Evolutionary conservation across 2,888 invertebrate genomes (phyloP), one percentile per base, ranked within the genome.

Genomic region (Sabellastarte sp.): DNA sequence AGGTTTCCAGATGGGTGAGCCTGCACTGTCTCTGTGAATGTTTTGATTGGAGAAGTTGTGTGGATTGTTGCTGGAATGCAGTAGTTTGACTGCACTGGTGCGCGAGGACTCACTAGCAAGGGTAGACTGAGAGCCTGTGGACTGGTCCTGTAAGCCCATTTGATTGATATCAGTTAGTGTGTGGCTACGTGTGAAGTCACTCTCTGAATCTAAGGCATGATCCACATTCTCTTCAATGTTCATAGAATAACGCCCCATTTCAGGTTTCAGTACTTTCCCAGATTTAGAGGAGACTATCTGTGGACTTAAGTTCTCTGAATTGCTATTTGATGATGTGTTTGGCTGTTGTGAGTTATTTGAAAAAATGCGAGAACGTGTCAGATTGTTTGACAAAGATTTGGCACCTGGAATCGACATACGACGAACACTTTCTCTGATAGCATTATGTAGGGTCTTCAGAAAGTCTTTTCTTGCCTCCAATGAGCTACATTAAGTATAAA

Each of bases 1-100:
- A 87, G 94, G 94, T 90, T 95, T 95, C 95, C 95, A 96, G 87
- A 96, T 92, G 86, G 95, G 95, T 87, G 95, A 95, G 88, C 95
- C 94, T 91, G 90, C 88, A 89, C 90, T 88, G 20, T 71, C 73
- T 50, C 66, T 68, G 52, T 65, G 67, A 4, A 63, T 58, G 3
- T 61, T 63, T 10, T 61, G 58, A 62, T 67, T 71, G 79, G 94
- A 93, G 86, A 93, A 94, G 84, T 91, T 91, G 78, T 93, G 90
- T 66, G 95, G 95, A 80, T 93, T 93, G 86, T 93, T 92, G 74
- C 94, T 94, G 73, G 94, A 93, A 86, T 94, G 94, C 83, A 95
- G 93, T 80, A 95, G 89, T 79, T 93, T 89, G 66, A 95, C 80
- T 3, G 82, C 80, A 57, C 75, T 74, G 31, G 74, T 75, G 30